A percentile compares a stretch with the other conserved stretches of the same genome.
These are phyloP conservation scores for Agrochola litura DNA, from an alignment of 2,888 invertebrate species.

Conservation along the genomic window DNA sequence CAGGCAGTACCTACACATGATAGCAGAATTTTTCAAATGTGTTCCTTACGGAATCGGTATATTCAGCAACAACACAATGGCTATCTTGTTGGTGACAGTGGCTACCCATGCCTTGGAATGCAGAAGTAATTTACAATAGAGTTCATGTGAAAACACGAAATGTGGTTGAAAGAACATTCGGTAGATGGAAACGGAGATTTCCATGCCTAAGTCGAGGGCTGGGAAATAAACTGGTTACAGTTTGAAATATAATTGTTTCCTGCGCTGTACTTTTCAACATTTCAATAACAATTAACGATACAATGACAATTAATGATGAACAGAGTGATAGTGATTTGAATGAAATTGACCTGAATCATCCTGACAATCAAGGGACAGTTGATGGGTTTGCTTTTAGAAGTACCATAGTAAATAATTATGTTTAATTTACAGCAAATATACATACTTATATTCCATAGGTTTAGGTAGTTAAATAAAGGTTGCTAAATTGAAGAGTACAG, in stretches of 20 bases:
- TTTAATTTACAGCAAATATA: too few relatives aligned
- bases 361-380: too few relatives aligned
- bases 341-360: too few relatives aligned
- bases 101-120: neutral
- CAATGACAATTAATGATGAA: neutral
- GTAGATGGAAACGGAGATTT: neutral
- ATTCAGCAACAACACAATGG: neutral
- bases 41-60: neutral
- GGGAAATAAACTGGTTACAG: neutral
- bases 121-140: neutral
- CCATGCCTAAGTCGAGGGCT: neutral
- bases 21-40: neutral
- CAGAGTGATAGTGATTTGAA: too few relatives aligned
- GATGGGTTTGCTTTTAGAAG: too few relatives aligned
- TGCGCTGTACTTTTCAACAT: neutral
- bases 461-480: too few relatives aligned
- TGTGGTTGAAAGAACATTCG: neutral
- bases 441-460: too few relatives aligned
- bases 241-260: neutral
- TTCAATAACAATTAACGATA: neutral
- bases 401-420: too few relatives aligned
- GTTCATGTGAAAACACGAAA: neutral
- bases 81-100: neutral
- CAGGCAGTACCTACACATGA: too few relatives aligned
- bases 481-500: too few relatives aligned